Evolutionary conservation across 35 echinoderm and acorn worm species (phyloP), one percentile per base, ranked within the genome.

Genomic region (Holothuria glaberrima): DNA sequence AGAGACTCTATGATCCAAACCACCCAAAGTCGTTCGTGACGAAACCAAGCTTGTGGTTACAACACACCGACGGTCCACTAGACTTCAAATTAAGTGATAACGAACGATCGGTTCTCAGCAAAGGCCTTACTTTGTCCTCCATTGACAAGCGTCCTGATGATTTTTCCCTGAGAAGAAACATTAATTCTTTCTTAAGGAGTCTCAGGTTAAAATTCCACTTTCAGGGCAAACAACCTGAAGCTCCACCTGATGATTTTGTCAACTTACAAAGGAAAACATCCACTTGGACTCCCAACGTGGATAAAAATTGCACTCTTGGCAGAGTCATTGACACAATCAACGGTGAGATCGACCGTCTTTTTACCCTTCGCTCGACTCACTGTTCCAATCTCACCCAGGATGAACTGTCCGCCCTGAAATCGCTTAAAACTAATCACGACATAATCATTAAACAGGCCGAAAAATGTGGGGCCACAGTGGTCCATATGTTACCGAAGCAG

Each of bases 371-470:
- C 20, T 45, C 71, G 30, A 32, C 71, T 36, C 9, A 9, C 24
- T 17, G n/a, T 48, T 21, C 41, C n/a, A 82, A 82, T 57, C 2
- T 82, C 44, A 56, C 44, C 38, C 10, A 25, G 3, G 78, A 32
- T 56, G 44, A 82, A 59, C 78, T 19, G 33, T 50, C 78, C 41
- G 52, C 78, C 22, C 54, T 82, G 6, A 50, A 56, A 21, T 25
- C 41, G 46, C 44, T 82, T 21, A 50, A 35, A 59, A 82, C 19
- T 16, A 59, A 82, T 22, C 78, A 19, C 18, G 19, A 82, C 52
- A 82, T 82, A 22, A 59, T 82, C 52, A 59, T 82, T 22, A 82
- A 82, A 59, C 48, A 20, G n/a, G 78, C 50, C 0, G 78, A 82
- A 17, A 54, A 82, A 59, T 36, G 78, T 16, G 48, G 78, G 20